Percentiles rank a stretch among this genome's conserved stretches.
Evolutionary conservation across 2,888 invertebrate genomes (phyloP).

Genomic region (Cheilosia pagana): DNA sequence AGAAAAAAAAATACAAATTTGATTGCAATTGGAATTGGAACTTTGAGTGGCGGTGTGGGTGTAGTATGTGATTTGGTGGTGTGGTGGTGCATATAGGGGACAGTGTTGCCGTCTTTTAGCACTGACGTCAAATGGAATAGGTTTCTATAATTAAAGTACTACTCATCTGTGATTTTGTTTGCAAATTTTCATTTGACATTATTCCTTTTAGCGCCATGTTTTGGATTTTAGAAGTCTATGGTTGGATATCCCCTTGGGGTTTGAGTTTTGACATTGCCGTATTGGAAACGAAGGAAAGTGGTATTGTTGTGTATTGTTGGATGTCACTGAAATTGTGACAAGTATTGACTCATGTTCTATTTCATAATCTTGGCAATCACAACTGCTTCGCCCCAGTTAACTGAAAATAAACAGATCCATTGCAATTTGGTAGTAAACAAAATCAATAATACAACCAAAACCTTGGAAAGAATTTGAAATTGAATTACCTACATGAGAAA

Average conservation of each 20-base stretch:
- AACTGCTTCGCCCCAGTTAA: neutral
- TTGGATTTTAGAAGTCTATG: too few species aligned
- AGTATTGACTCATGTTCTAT: neutral
- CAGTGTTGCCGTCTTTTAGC: slow-evolving; percentile 38
- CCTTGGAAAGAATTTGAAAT: too few species aligned
- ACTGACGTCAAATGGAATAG: neutral
- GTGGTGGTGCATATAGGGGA: neutral
- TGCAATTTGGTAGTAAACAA: neutral
- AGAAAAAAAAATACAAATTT: slow-evolving; percentile 27
- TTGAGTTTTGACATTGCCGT: neutral
- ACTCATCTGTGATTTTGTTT: too few species aligned
- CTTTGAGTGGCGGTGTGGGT: slow-evolving; percentile 29
- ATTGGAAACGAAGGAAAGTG: neutral
- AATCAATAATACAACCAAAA: neutral
- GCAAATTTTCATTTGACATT: too few species aligned
- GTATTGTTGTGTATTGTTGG: too few species aligned
- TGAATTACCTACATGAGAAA: too few species aligned
- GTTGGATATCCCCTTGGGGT: too few species aligned
- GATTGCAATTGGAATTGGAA: slow-evolving; percentile 39
- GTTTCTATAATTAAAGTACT: too few species aligned
- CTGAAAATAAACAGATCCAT: neutral
- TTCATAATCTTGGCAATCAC: neutral
- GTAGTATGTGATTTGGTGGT: slow-evolving; percentile 9
- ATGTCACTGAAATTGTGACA: too few species aligned
- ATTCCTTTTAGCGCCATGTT: too few species aligned